Evolutionary conservation across 2,888 invertebrate genomes (phyloP), one percentile per base, ranked within the genome.

Genomic region (Cenopis cana): DNA sequence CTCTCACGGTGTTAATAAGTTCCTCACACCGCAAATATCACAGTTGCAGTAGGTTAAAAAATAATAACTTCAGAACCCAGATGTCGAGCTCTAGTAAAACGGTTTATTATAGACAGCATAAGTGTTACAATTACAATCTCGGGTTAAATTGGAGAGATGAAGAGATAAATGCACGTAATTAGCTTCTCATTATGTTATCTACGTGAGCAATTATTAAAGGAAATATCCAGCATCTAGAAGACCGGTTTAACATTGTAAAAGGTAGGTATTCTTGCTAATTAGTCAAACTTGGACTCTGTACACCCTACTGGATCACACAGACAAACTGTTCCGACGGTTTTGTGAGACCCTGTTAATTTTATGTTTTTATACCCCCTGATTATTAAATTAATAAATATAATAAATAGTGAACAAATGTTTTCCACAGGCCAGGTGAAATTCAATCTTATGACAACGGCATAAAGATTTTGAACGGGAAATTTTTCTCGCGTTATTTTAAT

Each of bases 41-140:
- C 46, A 5, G 46, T n/a, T n/a, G n/a, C 46, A 46, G 46, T 12
- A 5, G n/a, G 8, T 6, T n/a, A 46, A 46, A 46, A n/a, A 46
- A n/a, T 46, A n/a, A 46, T 6, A n/a, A 41, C 41, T 46, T 46
- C 14, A 24, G 14, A 24, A 66, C 46, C 46, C 46, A 41, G 46
- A 66, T 56, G 24, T 70, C 46, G 54, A 57, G 70, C 59, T 72
- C 72, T 64, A 57, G 20, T 72, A 49, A 64, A 12, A 68, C 18
- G n/a, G 66, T 46, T 66, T 66, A 65, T 66, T 60, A 60, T 66
- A 36, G 24, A 52, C 33, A 36, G 33, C 60, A 71, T 49, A 71
- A 61, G 60, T 60, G 60, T 66, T 66, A 61, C 24, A 66, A 70
- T 66, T 60, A 61, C 24, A 66, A 70, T 56, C 61, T 67, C 38